Evolutionary conservation across 2,113 vertebrate genomes (phyloP).

Genomic region (Nicator chloris): DNA sequence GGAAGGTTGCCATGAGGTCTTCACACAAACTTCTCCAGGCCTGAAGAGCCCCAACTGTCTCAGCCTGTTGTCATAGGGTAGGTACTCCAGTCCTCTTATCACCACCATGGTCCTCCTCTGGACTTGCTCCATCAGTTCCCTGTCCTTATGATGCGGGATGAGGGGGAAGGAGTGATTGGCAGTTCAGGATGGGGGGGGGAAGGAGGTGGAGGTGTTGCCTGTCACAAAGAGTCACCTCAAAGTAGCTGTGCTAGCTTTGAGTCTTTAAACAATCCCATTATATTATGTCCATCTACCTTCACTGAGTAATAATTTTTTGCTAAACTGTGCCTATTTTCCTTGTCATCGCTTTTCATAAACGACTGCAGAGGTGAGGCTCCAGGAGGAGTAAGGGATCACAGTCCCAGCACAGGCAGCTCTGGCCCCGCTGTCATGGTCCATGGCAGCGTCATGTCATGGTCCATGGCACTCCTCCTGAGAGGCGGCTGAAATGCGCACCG

Average conservation of each 20-base stretch:
- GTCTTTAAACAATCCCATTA: neutral
- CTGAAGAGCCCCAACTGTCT: neutral
- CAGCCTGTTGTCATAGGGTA: neutral
- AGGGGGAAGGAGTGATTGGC: neutral
- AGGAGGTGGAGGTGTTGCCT: fast-evolving
- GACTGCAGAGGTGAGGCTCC: neutral
- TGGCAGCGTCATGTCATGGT: fast-evolving
- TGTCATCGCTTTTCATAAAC: fast-evolving
- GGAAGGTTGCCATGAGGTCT: neutral
- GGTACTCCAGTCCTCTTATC: neutral
- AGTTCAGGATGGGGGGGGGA: too few relatives aligned
- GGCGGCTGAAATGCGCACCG: fast-evolving
- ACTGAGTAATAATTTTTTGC: fast-evolving
- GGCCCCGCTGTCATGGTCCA: fast-evolving
- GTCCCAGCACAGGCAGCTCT: too few relatives aligned
- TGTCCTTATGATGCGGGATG: neutral
- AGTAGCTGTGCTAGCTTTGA: neutral
- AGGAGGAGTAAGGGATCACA: neutral
- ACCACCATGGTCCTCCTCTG: neutral
- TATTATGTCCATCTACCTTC: too few relatives aligned
- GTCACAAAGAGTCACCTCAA: neutral
- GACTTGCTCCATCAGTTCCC: neutral
- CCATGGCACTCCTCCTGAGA: fast-evolving
- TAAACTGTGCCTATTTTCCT: neutral
- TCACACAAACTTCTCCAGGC: neutral